phyloP scores from a whole-genome alignment of 2,113 vertebrate genomes.

The Clinocottus analis region DNA sequence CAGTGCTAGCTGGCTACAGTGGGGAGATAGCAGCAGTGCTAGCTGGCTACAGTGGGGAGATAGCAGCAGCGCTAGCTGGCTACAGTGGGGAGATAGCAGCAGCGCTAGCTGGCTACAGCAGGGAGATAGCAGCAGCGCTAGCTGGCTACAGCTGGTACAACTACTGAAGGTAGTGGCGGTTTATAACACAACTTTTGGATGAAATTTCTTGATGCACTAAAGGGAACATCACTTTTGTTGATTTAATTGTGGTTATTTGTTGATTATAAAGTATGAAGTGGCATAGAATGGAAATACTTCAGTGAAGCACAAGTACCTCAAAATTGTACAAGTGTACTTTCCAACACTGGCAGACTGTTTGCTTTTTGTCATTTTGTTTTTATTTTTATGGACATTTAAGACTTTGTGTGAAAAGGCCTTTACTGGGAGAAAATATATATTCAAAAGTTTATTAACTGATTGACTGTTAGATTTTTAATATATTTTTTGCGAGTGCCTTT shows the following conservation, averaged over 20 bases:
- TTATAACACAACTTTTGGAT: no score
- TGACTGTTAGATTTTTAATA: conserved; percentile 51
- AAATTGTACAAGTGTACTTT: neutral
- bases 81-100: no score
- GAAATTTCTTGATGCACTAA: neutral
- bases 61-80: no score
- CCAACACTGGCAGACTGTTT: neutral
- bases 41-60: no score
- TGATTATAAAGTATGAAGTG: neutral
- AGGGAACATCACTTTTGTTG: neutral
- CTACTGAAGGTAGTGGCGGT: no score
- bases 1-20: no score
- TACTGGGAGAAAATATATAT: conserved; percentile 27
- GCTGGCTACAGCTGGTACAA: no score
- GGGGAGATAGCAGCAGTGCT: no score
- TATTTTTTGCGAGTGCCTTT: conserved; percentile 40
- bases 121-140: no score
- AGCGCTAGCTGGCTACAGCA: no score
- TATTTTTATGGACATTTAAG: conserved; percentile 5
- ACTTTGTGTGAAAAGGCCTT: conserved; percentile 52
- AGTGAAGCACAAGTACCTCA: neutral
- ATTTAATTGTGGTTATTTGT: neutral
- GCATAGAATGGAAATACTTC: no score
- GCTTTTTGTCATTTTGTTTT: no score
- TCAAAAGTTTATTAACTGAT: conserved; percentile 48